Evolutionary conservation across 2,888 invertebrate species (phyloP), one percentile per base, ranked within the genome.

Genomic region (Hylaea fasciaria): DNA sequence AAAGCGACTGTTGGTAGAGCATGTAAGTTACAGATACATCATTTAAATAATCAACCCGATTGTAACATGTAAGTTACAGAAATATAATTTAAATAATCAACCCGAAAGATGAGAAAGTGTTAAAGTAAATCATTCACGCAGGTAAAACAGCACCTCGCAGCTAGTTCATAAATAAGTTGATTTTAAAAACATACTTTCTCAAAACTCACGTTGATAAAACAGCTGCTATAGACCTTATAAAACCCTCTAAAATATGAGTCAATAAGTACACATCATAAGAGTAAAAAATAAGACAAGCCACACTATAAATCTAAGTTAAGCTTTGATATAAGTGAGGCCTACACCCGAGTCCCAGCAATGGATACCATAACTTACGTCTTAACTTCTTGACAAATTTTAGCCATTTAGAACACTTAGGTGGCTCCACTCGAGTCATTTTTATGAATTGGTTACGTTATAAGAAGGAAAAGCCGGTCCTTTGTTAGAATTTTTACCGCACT

Each of bases 281-380:
- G 29, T 47, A 46, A 50, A 49, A 75, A 74, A 76, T 73, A 77
- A 73, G 74, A 69, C 74, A 74, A 67, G 77, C 68, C 73, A 71
- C 66, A 64, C 59, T 60, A 84, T 83, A 83, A 82, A 82, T 84
- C 85, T 79, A 78, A 75, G 82, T 83, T 82, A 83, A 78, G 72
- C 75, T 73, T 76, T 81, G 82, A 84, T 83, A 84, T 83, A 85
- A 82, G 83, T 78, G 78, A 72, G 76, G 70, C 72, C 70, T 74
- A 77, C 77, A 75, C 74, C 65, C 48, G 73, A 73, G 69, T 70
- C 73, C 64, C 70, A 69, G 76, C 78, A 77, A 77, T 82, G 81
- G 78, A 70, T 75, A 73, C 76, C 75, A 82, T 83, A 81, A 83
- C 81, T 82, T 79, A 82, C 74, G 66, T 71, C 76, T 74, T 78